Percentiles rank a stretch among this genome's conserved stretches.
Conservation (phyloP, 2,888 invertebrate species). For the Drosophila cognata region DNA sequence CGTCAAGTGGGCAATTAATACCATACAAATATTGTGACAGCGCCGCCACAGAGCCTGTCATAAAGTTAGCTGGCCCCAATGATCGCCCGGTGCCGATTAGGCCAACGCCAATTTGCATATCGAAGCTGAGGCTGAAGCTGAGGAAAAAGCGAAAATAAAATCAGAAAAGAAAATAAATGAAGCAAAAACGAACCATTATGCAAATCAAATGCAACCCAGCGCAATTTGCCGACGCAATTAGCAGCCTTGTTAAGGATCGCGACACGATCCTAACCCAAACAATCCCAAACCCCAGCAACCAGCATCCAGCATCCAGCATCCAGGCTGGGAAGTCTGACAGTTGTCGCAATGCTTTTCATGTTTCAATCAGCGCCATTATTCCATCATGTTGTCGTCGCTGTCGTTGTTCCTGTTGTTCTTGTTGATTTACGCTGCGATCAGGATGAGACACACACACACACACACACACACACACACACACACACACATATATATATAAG, state of each 20-base stretch:
- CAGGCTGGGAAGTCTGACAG: slow-evolving; percentile 23
- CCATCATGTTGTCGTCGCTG: slow-evolving; percentile 66
- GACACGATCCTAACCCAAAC: slow-evolving; percentile 19
- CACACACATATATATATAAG: not conserved
- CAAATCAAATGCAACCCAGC: slow-evolving; percentile 73
- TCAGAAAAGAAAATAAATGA: not conserved
- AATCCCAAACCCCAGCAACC: not conserved
- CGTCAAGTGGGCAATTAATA: slow-evolving; percentile 79
- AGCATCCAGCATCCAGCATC: not conserved
- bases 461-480: not conserved
- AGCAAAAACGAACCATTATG: slow-evolving; percentile 48
- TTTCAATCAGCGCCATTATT: slow-evolving; percentile 78
- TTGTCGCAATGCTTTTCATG: slow-evolving; percentile 62
- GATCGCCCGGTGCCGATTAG: slow-evolving; percentile 46
- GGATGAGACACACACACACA: not conserved
- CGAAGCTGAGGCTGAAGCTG: not conserved
- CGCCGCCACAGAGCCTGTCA: slow-evolving; percentile 68
- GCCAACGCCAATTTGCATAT: slow-evolving; percentile 52
- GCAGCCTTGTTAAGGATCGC: slow-evolving; percentile 72
- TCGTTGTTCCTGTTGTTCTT: slow-evolving; percentile 2
- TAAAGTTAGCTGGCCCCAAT: slow-evolving; percentile 51
- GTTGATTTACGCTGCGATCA: slow-evolving; percentile 39
- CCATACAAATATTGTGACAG: slow-evolving; percentile 79
- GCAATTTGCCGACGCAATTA: slow-evolving; percentile 75
- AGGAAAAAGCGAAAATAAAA: slow-evolving; percentile 1